phyloP scores from a whole-genome alignment of 2,888 invertebrate species.

The Diarsia dahlii region DNA sequence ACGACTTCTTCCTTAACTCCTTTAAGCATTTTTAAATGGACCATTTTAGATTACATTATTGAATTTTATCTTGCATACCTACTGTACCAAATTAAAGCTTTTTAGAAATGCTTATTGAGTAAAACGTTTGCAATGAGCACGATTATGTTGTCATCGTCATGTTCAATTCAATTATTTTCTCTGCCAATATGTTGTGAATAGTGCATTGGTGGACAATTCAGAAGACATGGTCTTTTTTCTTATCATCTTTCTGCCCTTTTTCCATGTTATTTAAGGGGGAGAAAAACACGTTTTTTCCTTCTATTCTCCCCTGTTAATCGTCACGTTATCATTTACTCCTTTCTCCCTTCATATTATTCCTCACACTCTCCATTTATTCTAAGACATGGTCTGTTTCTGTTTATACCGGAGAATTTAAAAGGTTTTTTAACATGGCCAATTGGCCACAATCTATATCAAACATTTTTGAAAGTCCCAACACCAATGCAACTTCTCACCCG shows the following conservation, averaged over 20 bases:
- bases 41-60: background rate
- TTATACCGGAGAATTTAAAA: background rate
- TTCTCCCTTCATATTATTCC: no score
- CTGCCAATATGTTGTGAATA: background rate
- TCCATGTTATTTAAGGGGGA: no score
- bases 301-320: no score
- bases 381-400: no score
- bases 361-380: no score
- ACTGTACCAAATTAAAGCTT: background rate
- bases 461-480: background rate
- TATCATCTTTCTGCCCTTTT: no score
- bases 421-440: no score
- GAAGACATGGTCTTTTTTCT: no score
- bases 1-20: no score
- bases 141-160: background rate
- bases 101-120: background rate
- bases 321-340: no score
- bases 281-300: no score
- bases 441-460: background rate
- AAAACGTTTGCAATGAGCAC: background rate
- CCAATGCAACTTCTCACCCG: constrained; percentile 8
- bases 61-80: background rate
- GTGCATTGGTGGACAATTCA: background rate
- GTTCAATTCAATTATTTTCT: background rate
- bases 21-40: background rate